These are phyloP conservation scores for Sisyra nigra DNA, from an alignment of 2,888 invertebrate genomes.

Conservation along the genomic window DNA sequence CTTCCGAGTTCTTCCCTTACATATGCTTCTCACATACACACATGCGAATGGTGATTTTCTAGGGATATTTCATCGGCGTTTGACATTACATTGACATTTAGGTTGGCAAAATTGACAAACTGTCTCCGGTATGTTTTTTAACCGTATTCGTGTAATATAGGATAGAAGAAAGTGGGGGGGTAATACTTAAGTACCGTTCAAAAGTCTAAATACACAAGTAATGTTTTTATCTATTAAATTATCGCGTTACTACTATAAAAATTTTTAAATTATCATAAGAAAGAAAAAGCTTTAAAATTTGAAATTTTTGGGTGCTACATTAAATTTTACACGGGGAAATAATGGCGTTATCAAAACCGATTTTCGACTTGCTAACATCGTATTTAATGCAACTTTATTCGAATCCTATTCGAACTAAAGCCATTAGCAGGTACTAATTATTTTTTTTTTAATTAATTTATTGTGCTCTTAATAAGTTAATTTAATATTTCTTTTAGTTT, in stretches of 20 bases:
- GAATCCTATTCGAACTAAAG: slow-evolving; percentile 62
- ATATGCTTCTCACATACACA: no score
- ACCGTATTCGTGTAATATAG: background rate
- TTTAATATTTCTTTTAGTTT: slow-evolving; percentile 43
- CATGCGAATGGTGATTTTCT: no score
- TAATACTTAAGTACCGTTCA: no score
- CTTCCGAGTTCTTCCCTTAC: background rate
- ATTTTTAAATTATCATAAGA: background rate
- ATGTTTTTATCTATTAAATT: background rate
- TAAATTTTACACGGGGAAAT: slow-evolving; percentile 14
- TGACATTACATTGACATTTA: no score
- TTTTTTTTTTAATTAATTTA: slow-evolving; percentile 32
- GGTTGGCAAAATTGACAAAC: background rate
- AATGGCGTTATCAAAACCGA: slow-evolving; percentile 57
- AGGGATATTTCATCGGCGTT: no score
- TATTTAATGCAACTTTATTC: slow-evolving; percentile 62
- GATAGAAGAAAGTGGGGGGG: background rate
- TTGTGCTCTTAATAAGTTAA: slow-evolving; percentile 39
- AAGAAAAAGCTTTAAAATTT: background rate
- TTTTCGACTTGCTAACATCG: slow-evolving; percentile 47
- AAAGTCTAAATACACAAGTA: background rate
- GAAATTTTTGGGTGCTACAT: background rate
- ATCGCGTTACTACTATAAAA: background rate
- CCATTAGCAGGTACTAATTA: slow-evolving; percentile 52
- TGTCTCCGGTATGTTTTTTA: background rate